phyloP scores from a whole-genome alignment of 2,888 invertebrate species.

The Chironomus riparius region DNA sequence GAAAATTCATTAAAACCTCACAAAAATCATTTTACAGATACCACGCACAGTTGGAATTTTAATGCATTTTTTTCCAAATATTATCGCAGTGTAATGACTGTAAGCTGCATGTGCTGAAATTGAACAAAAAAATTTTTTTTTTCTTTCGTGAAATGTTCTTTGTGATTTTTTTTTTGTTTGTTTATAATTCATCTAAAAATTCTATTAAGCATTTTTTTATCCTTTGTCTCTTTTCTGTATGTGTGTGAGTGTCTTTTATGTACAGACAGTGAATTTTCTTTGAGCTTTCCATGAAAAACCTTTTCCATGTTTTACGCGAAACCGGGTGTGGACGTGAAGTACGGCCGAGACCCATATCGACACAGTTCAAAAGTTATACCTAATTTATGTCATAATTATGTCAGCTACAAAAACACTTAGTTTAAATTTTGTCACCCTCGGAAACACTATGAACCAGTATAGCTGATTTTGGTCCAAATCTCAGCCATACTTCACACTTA shows the following conservation, averaged over 20 bases:
- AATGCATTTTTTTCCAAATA: not conserved
- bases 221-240: not conserved
- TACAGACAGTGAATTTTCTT: not conserved
- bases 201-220: not conserved
- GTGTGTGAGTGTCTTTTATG: not conserved
- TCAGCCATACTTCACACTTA: too few relatives aligned
- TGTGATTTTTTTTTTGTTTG: not conserved
- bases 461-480: too few relatives aligned
- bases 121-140: not conserved
- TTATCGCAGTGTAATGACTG: not conserved
- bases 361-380: too few relatives aligned
- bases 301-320: too few relatives aligned
- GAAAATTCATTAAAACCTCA: not conserved
- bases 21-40: too few relatives aligned
- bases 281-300: too few relatives aligned
- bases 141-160: not conserved
- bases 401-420: too few relatives aligned
- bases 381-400: too few relatives aligned
- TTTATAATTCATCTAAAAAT: not conserved
- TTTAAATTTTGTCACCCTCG: too few relatives aligned
- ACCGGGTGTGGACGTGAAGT: too few relatives aligned
- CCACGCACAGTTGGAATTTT: not conserved
- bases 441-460: too few relatives aligned
- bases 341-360: too few relatives aligned
- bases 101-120: constrained; percentile 23